Base-by-base conservation (phyloP, 1,140 invertebrate genomes). In the Palaemon carinicauda region DNA sequence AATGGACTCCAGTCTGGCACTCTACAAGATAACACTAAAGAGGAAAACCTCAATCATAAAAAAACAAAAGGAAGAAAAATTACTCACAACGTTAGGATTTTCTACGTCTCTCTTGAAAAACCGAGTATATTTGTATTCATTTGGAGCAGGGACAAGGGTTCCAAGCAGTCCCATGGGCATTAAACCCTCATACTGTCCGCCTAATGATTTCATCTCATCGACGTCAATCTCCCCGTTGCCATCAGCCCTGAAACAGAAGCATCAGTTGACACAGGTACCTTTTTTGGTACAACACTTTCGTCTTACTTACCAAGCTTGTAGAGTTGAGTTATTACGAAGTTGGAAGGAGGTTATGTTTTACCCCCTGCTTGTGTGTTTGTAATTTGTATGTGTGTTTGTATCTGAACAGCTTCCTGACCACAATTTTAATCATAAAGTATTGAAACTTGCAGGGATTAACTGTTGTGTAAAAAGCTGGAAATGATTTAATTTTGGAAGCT, bases 101-200 rank as follows among this genome's bases (percentile, higher is more conserved):
- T 73, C 65, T 0, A 80, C 60, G 19, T 86, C 83, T 31, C 54
- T 80, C 24, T 86, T 86, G 65, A 80, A 80, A 29, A 86, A 86
- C 1, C 83, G 56, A 53, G 77, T 80, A 51, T 31, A 86, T 27
- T 86, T 71, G 7, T 86, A 31, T 56, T 80, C 65, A 29, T 27
- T 19, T 21, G 51, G 77, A 14, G 77, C 77, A 24, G 83, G 83
- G 1, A 15, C 17, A 3, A 86, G n/a, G 27, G 19, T 73, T 17
- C 56, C 73, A 51, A 86, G 53, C n/a, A 80, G 83, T 14, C 83
- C 83, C 83, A 86, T 86, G 29, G 83, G 60, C 31, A 86, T 80
- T 17, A 53, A 10, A 24, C 83, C 77, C 17, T 27, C 53, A 50
- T 80, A 86, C 21, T 31, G 33, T 29, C 83, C 83, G 73, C 83